These are phyloP conservation scores for Ferdinandea cuprea DNA, from an alignment of 2,888 invertebrate species.

Conservation along the genomic window DNA sequence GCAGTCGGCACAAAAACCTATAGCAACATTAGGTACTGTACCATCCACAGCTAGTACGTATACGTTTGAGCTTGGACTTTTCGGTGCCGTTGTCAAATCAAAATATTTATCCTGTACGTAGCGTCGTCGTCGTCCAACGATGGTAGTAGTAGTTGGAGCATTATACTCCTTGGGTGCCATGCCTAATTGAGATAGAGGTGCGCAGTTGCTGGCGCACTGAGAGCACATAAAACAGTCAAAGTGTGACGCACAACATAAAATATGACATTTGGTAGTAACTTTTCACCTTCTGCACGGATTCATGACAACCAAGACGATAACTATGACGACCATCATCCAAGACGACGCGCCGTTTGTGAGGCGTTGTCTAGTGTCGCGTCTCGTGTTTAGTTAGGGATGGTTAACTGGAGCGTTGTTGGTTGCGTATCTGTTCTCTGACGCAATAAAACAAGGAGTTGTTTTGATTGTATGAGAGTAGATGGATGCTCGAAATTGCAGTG, in stretches of 20 bases:
- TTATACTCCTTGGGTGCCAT: slow-evolving; percentile 50
- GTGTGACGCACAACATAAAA: slow-evolving; percentile 71
- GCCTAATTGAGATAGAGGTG: slow-evolving; percentile 70
- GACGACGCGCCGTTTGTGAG: slow-evolving; percentile 24
- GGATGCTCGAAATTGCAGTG: background rate
- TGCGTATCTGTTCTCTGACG: slow-evolving; percentile 37
- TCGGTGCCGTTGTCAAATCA: slow-evolving; percentile 66
- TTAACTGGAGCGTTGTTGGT: slow-evolving; percentile 64
- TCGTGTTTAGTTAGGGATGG: slow-evolving; percentile 62
- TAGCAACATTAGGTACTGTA: too few species aligned
- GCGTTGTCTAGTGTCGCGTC: slow-evolving; percentile 58
- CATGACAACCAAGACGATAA: slow-evolving; percentile 17
- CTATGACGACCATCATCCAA: background rate
- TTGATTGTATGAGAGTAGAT: slow-evolving; percentile 18
- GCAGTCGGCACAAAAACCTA: too few species aligned
- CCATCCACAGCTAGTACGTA: background rate
- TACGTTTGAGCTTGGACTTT: slow-evolving; percentile 30
- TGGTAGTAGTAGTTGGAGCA: slow-evolving; percentile 31
- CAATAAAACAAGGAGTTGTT: slow-evolving; percentile 60
- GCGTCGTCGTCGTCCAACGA: background rate
- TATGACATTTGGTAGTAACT: slow-evolving; percentile 58
- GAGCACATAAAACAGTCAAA: slow-evolving; percentile 74
- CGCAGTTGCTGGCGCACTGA: slow-evolving; percentile 52
- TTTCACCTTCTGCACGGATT: slow-evolving; percentile 39
- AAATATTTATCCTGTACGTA: slow-evolving; percentile 70